Conservation (phyloP, 2,113 vertebrate genomes). For the Malaclemys terrapin region DNA sequence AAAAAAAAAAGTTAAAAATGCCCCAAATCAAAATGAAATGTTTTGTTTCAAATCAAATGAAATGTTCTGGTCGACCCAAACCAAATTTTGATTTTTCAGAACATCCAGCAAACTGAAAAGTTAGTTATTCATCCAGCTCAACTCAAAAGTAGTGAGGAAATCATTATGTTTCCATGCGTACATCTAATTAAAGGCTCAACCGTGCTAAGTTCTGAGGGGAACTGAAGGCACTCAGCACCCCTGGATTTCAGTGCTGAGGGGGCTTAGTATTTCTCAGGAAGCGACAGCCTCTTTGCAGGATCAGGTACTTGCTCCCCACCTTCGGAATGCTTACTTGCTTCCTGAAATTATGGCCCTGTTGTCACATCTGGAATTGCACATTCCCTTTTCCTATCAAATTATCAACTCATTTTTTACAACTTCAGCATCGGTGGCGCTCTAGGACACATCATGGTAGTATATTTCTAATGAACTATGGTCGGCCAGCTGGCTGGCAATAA, state of each 20-base stretch:
- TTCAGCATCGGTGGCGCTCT: neutral
- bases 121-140: neutral
- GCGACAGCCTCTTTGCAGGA: neutral
- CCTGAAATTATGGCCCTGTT: neutral
- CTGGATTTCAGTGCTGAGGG: neutral
- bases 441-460: neutral
- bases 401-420: neutral
- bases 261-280: neutral
- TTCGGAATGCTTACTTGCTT: neutral
- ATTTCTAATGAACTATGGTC: neutral
- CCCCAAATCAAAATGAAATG: neutral
- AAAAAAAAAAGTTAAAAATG: neutral
- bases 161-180: neutral
- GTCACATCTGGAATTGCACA: neutral
- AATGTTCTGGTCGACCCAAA: neutral
- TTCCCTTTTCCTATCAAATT: constrained; percentile 24
- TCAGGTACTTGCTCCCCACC: neutral
- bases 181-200: neutral
- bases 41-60: neutral
- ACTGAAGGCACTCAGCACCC: neutral
- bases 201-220: neutral
- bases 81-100: neutral
- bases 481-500: neutral
- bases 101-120: neutral
- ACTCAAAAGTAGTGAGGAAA: constrained; percentile 4